phyloP scores from a whole-genome alignment of 2,797 vertebrate species.

The Crocidura indochinensis region DNA sequence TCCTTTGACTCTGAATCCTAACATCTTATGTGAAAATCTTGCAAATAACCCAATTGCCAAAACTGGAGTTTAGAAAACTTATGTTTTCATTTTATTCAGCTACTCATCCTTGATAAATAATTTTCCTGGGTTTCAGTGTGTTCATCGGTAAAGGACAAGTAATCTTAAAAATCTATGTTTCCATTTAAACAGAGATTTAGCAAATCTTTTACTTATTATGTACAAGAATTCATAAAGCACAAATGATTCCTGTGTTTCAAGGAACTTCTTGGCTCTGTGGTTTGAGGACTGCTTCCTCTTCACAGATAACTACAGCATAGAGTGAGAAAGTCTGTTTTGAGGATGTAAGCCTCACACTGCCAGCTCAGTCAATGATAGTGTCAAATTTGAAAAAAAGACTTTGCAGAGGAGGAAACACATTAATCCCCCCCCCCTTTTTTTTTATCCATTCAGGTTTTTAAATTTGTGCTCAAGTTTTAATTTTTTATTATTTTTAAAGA shows the following conservation, averaged over 20 bases:
- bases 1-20: too few species aligned
- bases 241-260: not conserved
- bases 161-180: not conserved
- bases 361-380: not conserved
- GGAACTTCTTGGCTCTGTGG: not conserved
- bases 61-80: not conserved
- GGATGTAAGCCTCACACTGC: not conserved
- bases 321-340: not conserved
- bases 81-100: slow-evolving; percentile 1
- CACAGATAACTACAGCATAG: not conserved
- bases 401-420: not conserved
- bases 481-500: slow-evolving; percentile 27
- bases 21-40: slow-evolving; percentile 1
- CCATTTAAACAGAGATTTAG: not conserved
- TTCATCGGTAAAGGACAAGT: not conserved
- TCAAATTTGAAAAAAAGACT: not conserved
- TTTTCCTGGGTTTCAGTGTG: not conserved
- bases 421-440: not conserved
- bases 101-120: slow-evolving; percentile 2
- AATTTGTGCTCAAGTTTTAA: not conserved
- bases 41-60: not conserved
- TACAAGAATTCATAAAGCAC: not conserved
- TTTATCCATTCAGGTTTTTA: not conserved
- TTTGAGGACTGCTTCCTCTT: not conserved
- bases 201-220: not conserved